Base-by-base conservation (phyloP, 2,797 vertebrate genomes). In the Rhincodon typus region DNA sequence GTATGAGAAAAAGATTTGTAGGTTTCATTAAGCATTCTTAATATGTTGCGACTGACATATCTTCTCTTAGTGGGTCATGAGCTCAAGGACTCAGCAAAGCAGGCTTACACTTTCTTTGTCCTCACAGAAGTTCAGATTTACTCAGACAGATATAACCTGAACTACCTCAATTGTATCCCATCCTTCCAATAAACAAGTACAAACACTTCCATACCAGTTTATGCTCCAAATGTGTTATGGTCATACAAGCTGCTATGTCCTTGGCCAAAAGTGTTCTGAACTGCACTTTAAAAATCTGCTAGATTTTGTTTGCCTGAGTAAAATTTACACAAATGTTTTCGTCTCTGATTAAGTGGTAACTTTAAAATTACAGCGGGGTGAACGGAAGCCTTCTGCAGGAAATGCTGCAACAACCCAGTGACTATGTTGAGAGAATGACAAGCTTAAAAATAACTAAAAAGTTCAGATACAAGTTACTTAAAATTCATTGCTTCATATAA, bases 1-100 rank as follows among this genome's bases (percentile, higher is more conserved):
- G 70, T 30, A 77, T 77, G 50, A 77, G 94, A 57, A 50, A 77
- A 95, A 74, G 94, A 95, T 95, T 95, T 77, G 70, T 95, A 74
- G 46, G 46, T 74, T 95, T 95, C 70, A 95, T 95, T 95, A 74
- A 95, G 94, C 57, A 91, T 66, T 91, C 66, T 21, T 74, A 94
- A 94, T 94, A 72, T 74, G 46, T 72, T 72, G 67, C 93, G 42
- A 74, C 69, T 34, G 38, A n/a, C 21, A 50, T 42, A 94, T 90
- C 50, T 90, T 90, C 17, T 62, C 53, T 62, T 62, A 62, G 27
- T 62, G 25, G 23, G 38, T 72, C 38, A 34, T 25, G 42, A 94
- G 69, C 93, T 94, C 25, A 94, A 34, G 38, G 4, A n/a, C 38
- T 72, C n/a, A 27, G 67, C 66, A 94, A 94, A 94, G 72, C 94